Percentiles rank a stretch among this genome's conserved stretches.
Conservation (phyloP, 2,888 invertebrate species). For the Diaphora mendica region DNA sequence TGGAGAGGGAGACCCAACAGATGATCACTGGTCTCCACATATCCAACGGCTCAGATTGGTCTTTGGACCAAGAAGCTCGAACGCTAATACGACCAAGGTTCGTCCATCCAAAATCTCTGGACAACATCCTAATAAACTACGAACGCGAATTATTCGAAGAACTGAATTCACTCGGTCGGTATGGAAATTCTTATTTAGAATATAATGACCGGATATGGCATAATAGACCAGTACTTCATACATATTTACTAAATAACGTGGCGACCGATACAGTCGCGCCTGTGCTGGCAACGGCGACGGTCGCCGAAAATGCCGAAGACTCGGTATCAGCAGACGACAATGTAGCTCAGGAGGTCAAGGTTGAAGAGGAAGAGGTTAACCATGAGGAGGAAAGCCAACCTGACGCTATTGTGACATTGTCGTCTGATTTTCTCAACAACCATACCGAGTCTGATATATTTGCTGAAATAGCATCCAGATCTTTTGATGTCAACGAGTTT, state of each 20-base stretch:
- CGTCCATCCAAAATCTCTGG: slow-evolving; percentile 90
- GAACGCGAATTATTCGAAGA: slow-evolving; percentile 91
- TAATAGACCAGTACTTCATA: slow-evolving; percentile 76
- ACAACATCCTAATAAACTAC: slow-evolving; percentile 90
- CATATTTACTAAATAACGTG: slow-evolving; percentile 83
- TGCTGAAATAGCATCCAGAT: slow-evolving; percentile 74
- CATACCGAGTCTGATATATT: slow-evolving; percentile 75
- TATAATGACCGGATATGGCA: slow-evolving; percentile 81
- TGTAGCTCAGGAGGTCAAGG: slow-evolving; percentile 80
- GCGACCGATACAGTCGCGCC: slow-evolving; percentile 80
- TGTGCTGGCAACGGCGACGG: slow-evolving; percentile 67
- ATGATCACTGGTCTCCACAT: slow-evolving; percentile 86
- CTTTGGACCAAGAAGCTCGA: slow-evolving; percentile 85
- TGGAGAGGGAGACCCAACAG: slow-evolving; percentile 85
- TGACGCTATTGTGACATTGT: slow-evolving; percentile 77
- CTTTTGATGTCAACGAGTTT: slow-evolving; percentile 82
- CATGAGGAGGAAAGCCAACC: slow-evolving; percentile 46
- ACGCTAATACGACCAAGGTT: slow-evolving; percentile 87
- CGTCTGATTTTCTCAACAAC: slow-evolving; percentile 73
- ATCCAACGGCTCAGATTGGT: slow-evolving; percentile 90
- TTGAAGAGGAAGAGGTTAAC: slow-evolving; percentile 70
- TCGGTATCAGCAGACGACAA: slow-evolving; percentile 80
- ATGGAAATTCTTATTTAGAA: slow-evolving; percentile 63
- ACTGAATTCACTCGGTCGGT: slow-evolving; percentile 89
- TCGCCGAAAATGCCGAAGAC: slow-evolving; percentile 65